Conservation (phyloP, 2,113 vertebrate genomes). For the Melanostigma gelatinosum region DNA sequence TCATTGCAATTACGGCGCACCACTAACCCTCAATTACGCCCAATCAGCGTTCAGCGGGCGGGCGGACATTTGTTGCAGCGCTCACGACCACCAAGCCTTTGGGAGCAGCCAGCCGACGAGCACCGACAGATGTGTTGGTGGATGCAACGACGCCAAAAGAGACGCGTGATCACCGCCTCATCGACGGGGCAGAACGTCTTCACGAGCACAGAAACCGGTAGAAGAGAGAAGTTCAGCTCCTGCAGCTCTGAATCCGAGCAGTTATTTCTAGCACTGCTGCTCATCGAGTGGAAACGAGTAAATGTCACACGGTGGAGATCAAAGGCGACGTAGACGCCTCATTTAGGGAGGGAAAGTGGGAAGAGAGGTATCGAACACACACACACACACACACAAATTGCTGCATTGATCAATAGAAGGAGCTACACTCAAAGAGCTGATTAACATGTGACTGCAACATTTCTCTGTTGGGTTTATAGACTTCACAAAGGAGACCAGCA, state of each 20-base stretch:
- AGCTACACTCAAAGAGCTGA: too few relatives aligned
- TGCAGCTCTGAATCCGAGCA: neutral
- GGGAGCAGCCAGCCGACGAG: neutral
- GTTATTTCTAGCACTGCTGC: constrained; percentile 8
- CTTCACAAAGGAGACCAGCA: too few relatives aligned
- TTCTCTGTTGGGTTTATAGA: too few relatives aligned
- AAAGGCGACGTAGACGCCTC: constrained; percentile 33
- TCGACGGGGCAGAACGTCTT: neutral
- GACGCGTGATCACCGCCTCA: neutral
- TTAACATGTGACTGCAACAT: too few relatives aligned
- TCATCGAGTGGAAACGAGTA: constrained; percentile 18
- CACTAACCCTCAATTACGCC: constrained; percentile 52
- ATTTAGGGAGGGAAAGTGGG: constrained; percentile 29
- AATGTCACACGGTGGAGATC: constrained; percentile 37
- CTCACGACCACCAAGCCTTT: neutral
- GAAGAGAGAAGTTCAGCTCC: neutral
- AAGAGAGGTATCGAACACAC: constrained; percentile 32
- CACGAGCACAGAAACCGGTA: neutral
- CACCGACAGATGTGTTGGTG: constrained; percentile 1
- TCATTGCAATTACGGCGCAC: constrained; percentile 50
- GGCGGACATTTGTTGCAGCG: neutral
- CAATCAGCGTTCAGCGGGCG: constrained; percentile 52
- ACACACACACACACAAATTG: neutral
- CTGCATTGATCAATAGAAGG: constrained; percentile 25
- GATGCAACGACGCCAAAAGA: neutral